Conservation (phyloP, 2,797 vertebrate species). For the Allobates femoralis region DNA sequence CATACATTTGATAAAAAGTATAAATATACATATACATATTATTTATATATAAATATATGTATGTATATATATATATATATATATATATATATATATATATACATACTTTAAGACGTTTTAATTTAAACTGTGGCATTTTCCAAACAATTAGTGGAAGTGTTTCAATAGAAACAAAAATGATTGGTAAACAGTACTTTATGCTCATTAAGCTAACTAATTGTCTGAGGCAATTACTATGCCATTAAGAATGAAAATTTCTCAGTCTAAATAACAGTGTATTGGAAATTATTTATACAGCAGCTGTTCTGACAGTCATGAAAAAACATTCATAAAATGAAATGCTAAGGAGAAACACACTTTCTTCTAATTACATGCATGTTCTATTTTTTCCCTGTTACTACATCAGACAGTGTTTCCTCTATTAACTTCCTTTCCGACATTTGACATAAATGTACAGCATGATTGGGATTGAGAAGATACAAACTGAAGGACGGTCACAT, state of each 20-base stretch:
- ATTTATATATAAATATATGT: no score
- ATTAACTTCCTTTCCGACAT: no score
- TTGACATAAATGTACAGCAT: no score
- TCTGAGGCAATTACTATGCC: conserved; percentile 53
- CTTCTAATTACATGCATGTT: not conserved
- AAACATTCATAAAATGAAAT: conserved; percentile 5
- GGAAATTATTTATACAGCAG: conserved; percentile 56
- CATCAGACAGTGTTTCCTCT: no score
- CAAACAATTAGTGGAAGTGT: conserved; percentile 46
- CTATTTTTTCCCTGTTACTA: not conserved
- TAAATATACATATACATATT: no score
- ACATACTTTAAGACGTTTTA: no score
- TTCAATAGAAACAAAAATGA: conserved; percentile 48
- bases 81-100: no score
- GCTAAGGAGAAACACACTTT: not conserved
- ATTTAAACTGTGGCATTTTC: conserved; percentile 23
- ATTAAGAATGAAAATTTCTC: conserved; percentile 43
- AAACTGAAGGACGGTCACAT: no score
- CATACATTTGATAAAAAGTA: conserved; percentile 20
- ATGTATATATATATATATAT: no score
- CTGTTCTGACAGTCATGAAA: conserved; percentile 30
- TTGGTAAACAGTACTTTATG: conserved; percentile 52
- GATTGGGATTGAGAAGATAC: no score
- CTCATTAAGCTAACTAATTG: conserved; percentile 59
- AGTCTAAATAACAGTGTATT: conserved; percentile 48